Percentiles rank a stretch among this genome's conserved stretches.
These are phyloP conservation scores for Oreamnos americanus DNA, from an alignment of 2,113 vertebrate genomes.

Conservation along the genomic window DNA sequence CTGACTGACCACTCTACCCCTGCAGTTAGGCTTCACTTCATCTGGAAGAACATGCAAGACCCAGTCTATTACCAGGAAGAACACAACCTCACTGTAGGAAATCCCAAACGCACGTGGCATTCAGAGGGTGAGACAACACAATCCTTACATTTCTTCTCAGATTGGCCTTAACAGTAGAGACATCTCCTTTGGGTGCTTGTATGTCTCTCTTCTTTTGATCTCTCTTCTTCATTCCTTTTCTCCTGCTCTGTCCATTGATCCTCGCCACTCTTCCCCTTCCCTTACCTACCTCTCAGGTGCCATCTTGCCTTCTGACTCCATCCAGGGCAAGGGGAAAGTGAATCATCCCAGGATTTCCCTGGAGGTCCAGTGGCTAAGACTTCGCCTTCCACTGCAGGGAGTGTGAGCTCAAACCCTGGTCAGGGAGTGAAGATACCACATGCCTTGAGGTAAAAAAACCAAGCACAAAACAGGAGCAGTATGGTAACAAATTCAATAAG, in stretches of 20 bases:
- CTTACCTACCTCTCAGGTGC: background rate
- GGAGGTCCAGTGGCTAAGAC: background rate
- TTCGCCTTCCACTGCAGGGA: background rate
- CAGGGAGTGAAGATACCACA: background rate
- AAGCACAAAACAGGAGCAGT: background rate
- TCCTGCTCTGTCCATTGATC: background rate
- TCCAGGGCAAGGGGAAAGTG: background rate
- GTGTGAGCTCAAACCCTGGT: background rate
- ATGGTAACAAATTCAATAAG: background rate
- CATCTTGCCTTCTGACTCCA: background rate
- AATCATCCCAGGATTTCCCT: background rate
- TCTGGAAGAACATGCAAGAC: background rate
- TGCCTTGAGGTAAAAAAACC: background rate
- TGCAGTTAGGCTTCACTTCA: background rate
- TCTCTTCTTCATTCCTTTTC: background rate
- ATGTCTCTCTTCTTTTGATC: background rate
- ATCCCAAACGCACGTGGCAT: background rate
- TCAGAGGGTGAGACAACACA: background rate
- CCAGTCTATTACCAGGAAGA: background rate
- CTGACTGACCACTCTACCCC: background rate
- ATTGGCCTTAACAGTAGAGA: background rate
- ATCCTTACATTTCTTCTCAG: background rate
- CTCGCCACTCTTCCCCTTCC: background rate
- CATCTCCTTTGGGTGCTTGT: background rate
- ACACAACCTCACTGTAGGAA: background rate